phyloP scores from a whole-genome alignment of 2,888 invertebrate genomes.

The Drosophila monieri region DNA sequence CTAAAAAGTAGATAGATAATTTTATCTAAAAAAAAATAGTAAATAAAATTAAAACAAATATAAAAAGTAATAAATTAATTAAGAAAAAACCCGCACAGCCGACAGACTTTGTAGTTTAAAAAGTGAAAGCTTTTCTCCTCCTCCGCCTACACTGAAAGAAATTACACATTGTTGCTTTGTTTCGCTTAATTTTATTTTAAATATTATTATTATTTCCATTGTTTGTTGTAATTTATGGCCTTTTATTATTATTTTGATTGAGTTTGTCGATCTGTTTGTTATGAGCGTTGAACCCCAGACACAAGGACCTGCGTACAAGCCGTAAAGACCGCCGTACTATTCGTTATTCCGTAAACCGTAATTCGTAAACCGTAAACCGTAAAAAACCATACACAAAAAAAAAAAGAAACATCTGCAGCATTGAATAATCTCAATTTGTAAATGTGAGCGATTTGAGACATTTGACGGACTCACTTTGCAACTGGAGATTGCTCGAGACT shows the following conservation, averaged over 20 bases:
- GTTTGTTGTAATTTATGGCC: slow-evolving; percentile 11
- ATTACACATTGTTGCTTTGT: slow-evolving; percentile 7
- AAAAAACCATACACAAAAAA: not conserved
- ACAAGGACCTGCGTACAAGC: slow-evolving; percentile 9
- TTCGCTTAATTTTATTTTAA: slow-evolving; percentile 2
- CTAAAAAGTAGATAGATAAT: too few relatives aligned
- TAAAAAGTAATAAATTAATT: not conserved
- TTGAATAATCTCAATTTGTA: slow-evolving; percentile 99
- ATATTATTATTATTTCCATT: not conserved
- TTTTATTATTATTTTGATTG: slow-evolving; percentile 10
- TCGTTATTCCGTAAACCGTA: slow-evolving; percentile 42
- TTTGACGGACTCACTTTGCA: slow-evolving; percentile 84
- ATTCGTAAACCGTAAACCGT: slow-evolving; percentile 33
- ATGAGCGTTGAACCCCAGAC: slow-evolving; percentile 15
- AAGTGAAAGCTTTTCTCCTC: not conserved
- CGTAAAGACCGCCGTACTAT: slow-evolving; percentile 35
- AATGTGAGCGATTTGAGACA: slow-evolving; percentile 90
- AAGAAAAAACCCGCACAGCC: not conserved
- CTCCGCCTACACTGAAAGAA: not conserved
- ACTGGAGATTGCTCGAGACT: slow-evolving; percentile 84
- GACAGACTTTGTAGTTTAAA: not conserved
- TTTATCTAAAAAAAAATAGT: too few relatives aligned
- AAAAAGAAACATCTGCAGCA: slow-evolving; percentile 82
- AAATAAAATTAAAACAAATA: not conserved
- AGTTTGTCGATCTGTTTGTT: slow-evolving; percentile 10